These are phyloP conservation scores for Smutsia temminckii DNA, from an alignment of 2,797 vertebrate genomes.

Conservation along the genomic window DNA sequence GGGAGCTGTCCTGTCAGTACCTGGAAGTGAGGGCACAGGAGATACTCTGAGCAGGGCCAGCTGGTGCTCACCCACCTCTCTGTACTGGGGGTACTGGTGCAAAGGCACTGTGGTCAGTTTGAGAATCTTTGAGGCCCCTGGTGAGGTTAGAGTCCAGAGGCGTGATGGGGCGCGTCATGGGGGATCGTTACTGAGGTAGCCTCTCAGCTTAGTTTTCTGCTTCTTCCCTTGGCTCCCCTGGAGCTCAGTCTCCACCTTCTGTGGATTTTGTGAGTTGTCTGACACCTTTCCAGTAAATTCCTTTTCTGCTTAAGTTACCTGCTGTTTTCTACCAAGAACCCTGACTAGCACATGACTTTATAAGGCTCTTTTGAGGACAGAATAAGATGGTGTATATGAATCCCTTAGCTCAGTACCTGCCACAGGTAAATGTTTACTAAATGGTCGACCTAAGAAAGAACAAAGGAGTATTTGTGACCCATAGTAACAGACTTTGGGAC, in stretches of 20 bases:
- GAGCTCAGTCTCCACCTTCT: background rate
- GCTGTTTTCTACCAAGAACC: constrained; percentile 24
- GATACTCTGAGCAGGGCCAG: background rate
- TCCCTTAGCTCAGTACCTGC: background rate
- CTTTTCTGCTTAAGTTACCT: constrained; percentile 1
- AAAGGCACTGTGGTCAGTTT: background rate
- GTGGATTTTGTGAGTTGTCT: background rate
- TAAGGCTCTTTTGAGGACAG: background rate
- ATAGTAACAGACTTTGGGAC: background rate
- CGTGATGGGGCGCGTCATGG: background rate
- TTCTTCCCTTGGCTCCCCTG: background rate
- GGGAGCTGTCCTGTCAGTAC: background rate
- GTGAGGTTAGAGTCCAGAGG: background rate
- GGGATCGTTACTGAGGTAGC: background rate
- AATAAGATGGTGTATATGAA: background rate
- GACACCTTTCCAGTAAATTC: background rate
- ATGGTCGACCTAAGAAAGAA: background rate
- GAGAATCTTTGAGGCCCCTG: background rate
- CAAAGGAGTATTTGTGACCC: background rate
- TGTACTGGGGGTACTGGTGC: background rate
- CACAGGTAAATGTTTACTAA: background rate
- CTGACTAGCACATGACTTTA: background rate
- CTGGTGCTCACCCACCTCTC: background rate
- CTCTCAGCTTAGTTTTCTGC: background rate
- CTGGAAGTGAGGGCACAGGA: background rate